A percentile compares a stretch with the other conserved stretches of the same genome.
phyloP scores from a whole-genome alignment of 2,113 vertebrate genomes.

The Notechis scutatus region DNA sequence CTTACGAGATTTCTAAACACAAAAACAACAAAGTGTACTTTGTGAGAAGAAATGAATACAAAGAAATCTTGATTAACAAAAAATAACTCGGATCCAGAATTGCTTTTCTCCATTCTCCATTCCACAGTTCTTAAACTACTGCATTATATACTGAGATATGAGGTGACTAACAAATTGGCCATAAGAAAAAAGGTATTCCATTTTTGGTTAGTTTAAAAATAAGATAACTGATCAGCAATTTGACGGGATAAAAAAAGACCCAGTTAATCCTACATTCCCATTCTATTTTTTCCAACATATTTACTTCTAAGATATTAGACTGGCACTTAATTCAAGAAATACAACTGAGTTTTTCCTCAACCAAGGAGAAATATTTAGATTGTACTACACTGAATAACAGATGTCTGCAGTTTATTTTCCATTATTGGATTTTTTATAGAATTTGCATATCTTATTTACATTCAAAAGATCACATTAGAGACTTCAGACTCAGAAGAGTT shows the following conservation, averaged over 20 bases:
- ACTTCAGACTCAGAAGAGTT: conserved; percentile 36
- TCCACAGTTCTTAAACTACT: conserved; percentile 20
- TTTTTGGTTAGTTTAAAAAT: conserved; percentile 50
- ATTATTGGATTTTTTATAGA: conserved; percentile 63
- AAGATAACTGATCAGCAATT: conserved; percentile 48
- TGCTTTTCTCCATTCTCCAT: neutral
- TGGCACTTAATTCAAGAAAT: conserved; percentile 50
- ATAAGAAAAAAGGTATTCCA: conserved; percentile 31
- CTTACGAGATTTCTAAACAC: neutral
- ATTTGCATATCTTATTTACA: conserved; percentile 61
- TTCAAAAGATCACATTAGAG: conserved; percentile 58
- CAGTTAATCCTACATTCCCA: conserved; percentile 51
- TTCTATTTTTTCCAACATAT: conserved; percentile 46
- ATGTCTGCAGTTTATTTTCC: conserved; percentile 63
- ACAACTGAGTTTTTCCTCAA: conserved; percentile 52
- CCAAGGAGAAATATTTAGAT: conserved; percentile 51
- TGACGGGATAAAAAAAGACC: conserved; percentile 41
- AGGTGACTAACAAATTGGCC: conserved; percentile 11
- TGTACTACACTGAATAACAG: conserved; percentile 53
- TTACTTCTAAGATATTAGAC: conserved; percentile 40
- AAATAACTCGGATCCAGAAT: conserved; percentile 19
- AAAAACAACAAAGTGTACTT: neutral
- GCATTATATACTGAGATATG: conserved; percentile 33
- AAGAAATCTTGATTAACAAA: neutral
- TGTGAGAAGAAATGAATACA: neutral